Evolutionary conservation across 2,888 invertebrate genomes (phyloP), one percentile per base, ranked within the genome.

Genomic region (Dione vanillae): DNA sequence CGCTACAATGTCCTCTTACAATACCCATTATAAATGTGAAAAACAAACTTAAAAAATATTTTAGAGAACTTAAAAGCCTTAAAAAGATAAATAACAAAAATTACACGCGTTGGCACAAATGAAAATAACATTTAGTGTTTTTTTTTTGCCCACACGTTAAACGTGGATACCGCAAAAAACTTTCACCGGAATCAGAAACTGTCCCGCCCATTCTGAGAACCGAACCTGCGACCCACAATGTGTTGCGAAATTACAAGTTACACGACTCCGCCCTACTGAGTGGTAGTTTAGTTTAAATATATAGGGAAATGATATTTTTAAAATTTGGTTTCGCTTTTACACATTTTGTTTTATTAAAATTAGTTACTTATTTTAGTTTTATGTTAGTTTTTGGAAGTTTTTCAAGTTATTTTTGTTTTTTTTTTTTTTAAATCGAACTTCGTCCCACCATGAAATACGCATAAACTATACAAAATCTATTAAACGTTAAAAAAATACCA

Each of bases 161-260:
- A 58, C 66, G 68, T 54, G 47, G 64, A 65, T 73, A 72, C 77
- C 70, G 67, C 75, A 78, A 77, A 77, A 86, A 86, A 81, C 83
- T 83, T 85, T 85, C 84, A 78, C 85, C 79, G 79, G 81, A 81
- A 78, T 79, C 77, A 69, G 72, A 69, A 76, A 74, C 67, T 73
- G 73, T 78, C 78, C 74, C 83, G 80, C 83, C 81, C 76, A 65
- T 83, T 85, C 85, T 79, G 80, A 77, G 85, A 85, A 84, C 75
- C 75, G 78, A 81, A 80, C 74, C 75, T 73, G 77, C 74, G 75
- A 78, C 80, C 75, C 67, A 70, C 74, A 74, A 72, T 75, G 67
- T 72, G 72, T 68, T 70, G 74, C 76, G 70, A 76, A 77, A 78
- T 78, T 77, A 78, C 75, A 74, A 72, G 73, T 75, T 77, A 45